These are phyloP conservation scores for Solenopsis fugax DNA, from an alignment of 1,140 invertebrate species.

Conservation along the genomic window DNA sequence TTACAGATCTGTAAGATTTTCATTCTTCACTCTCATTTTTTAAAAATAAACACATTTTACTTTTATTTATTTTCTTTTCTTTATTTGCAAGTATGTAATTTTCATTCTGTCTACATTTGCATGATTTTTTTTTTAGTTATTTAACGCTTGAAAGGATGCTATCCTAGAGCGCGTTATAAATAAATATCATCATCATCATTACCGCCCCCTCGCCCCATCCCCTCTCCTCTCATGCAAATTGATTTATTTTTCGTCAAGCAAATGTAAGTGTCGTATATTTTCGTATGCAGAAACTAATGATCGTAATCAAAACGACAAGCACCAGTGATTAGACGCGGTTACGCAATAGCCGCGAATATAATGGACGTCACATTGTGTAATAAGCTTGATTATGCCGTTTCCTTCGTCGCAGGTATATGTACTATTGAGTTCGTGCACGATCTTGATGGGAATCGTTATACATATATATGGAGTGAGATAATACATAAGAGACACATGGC, in stretches of 20 bases:
- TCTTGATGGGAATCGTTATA: conserved; percentile 37
- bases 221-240: not conserved
- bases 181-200: too few species aligned
- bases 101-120: too few species aligned
- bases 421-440: not conserved
- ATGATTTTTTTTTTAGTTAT: too few species aligned
- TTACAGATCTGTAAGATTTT: too few species aligned
- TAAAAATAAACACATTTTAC: too few species aligned
- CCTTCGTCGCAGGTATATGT: conserved; percentile 7
- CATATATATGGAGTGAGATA: not conserved
- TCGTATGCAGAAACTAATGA: conserved; percentile 31
- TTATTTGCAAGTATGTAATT: too few species aligned
- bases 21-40: too few species aligned
- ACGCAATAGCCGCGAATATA: conserved; percentile 38
- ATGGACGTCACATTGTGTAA: conserved; percentile 37
- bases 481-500: not conserved
- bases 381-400: conserved; percentile 45
- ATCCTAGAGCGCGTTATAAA: too few species aligned
- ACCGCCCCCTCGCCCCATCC: too few species aligned
- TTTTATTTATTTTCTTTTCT: too few species aligned
- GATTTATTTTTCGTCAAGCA: not conserved
- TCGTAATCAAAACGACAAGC: conserved; percentile 51
- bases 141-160: too few species aligned
- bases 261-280: conserved; percentile 4
- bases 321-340: conserved; percentile 28